Evolutionary conservation across 2,113 vertebrate species (phyloP).

Genomic region (Sylvia atricapilla): DNA sequence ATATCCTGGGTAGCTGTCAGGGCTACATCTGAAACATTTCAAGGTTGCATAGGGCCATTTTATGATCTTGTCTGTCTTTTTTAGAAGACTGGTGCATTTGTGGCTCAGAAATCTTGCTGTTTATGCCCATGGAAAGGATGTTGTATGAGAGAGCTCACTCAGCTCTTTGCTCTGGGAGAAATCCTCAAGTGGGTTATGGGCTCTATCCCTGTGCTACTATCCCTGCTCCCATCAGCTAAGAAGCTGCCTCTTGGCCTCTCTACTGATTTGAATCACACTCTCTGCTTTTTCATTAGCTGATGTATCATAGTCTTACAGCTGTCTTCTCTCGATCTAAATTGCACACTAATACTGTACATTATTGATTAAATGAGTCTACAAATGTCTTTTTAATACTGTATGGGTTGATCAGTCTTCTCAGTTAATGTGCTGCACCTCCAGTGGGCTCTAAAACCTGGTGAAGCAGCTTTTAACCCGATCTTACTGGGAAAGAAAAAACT

Average conservation of each 20-base stretch:
- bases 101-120: background rate
- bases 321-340: conserved; percentile 36
- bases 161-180: background rate
- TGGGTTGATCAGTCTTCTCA: conserved; percentile 58
- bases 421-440: conserved; percentile 36
- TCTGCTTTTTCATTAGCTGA: conserved; percentile 39
- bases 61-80: background rate
- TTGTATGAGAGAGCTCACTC: background rate
- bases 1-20: background rate
- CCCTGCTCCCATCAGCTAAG: background rate
- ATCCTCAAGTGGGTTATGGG: background rate
- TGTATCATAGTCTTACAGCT: conserved; percentile 39
- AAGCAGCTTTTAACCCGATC: conserved; percentile 27
- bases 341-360: conserved; percentile 54
- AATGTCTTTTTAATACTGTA: conserved; percentile 63
- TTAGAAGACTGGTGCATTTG: background rate
- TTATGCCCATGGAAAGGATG: background rate
- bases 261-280: background rate
- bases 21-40: background rate
- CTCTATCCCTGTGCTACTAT: background rate
- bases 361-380: conserved; percentile 68
- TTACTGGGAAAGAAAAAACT: background rate
- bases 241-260: background rate
- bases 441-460: conserved; percentile 34
- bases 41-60: background rate